phyloP scores from a whole-genome alignment of 1,140 invertebrate genomes.

The Drosophila willistoni region DNA sequence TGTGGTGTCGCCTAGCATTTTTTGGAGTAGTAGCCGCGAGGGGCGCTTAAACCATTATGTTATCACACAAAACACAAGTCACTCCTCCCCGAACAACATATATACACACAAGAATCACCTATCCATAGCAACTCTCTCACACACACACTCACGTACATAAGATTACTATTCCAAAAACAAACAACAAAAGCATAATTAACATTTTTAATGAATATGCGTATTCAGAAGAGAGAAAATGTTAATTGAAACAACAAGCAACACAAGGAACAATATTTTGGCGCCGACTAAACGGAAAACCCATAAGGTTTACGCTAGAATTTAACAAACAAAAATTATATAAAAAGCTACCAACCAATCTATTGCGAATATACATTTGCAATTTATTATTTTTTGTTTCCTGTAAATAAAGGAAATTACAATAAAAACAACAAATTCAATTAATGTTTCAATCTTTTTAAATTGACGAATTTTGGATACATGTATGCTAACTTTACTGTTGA shows the following conservation, averaged over 20 bases:
- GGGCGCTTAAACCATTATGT: constrained; percentile 70
- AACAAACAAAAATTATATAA: constrained; percentile 48
- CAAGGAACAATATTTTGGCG: constrained; percentile 60
- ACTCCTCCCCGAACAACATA: constrained; percentile 3
- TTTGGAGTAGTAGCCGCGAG: constrained; percentile 69
- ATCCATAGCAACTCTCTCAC: constrained; percentile 11
- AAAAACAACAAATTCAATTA: constrained; percentile 46
- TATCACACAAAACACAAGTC: constrained; percentile 34
- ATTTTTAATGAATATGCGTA: constrained; percentile 56
- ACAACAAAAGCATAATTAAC: constrained; percentile 49
- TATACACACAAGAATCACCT: constrained; percentile 33
- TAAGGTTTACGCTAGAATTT: constrained; percentile 67
- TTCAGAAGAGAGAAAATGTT: constrained; percentile 48
- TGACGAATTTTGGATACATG: too few species aligned
- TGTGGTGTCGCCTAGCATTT: constrained; percentile 54
- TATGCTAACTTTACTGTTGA: too few species aligned
- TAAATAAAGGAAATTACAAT: constrained; percentile 82
- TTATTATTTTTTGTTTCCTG: constrained; percentile 81
- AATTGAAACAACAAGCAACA: constrained; percentile 45
- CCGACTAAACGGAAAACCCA: constrained; percentile 55
- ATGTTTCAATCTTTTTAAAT: too few species aligned
- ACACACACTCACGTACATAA: constrained; percentile 45
- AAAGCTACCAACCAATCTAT: constrained; percentile 75
- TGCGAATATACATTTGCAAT: constrained; percentile 72
- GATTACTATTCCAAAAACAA: constrained; percentile 62